Evolutionary conservation across 92 coral and sea anemone genomes (phyloP), one percentile per base, ranked within the genome.

Genomic region (Siderastrea siderea): DNA sequence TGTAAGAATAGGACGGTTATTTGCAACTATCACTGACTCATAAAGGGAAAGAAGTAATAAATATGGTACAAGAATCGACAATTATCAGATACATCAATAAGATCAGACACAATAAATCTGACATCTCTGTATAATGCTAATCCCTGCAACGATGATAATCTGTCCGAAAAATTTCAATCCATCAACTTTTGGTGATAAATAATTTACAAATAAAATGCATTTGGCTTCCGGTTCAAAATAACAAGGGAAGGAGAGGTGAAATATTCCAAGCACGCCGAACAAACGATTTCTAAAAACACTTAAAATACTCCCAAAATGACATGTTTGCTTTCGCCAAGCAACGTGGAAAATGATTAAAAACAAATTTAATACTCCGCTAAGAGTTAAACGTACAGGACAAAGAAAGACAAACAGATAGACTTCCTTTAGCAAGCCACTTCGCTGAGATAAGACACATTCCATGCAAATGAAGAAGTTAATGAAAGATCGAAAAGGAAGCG

Each of bases 361-460:
- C 74, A 65, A 66, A 79, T 64, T 79, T 65, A 66, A 66, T 79
- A 64, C 51, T 49, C 5, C 57, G 83, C 57, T 17, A 47, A 17
- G 68, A 63, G 11, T 48, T 45, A 67, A 46, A 66, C 48, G 9
- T 8, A 67, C 38, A 7, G 11, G 48, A 43, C 45, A 78, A 12
- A 3, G 16, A 2, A 78, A 50, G 14, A 52, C 16, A 79, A 79
- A 79, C 84, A 79, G 0, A 12, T 17, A 14, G 16, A 38, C 10
- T 66, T 49, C 73, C 38, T 51, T 51, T 65, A 4, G 49, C 16
- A 79, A 64, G 72, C 45, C 45, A 49, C 10, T 79, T 74, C 58
- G 84, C 65, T 64, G 47, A 12, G 61, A 19, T 47, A 69, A 47
- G 54, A 44, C 62, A 50, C 74, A 79, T 19, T 65, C 50, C 62